Evolutionary conservation across 2,113 vertebrate genomes (phyloP), one percentile per base, ranked within the genome.

Genomic region (Trichechus manatus): DNA sequence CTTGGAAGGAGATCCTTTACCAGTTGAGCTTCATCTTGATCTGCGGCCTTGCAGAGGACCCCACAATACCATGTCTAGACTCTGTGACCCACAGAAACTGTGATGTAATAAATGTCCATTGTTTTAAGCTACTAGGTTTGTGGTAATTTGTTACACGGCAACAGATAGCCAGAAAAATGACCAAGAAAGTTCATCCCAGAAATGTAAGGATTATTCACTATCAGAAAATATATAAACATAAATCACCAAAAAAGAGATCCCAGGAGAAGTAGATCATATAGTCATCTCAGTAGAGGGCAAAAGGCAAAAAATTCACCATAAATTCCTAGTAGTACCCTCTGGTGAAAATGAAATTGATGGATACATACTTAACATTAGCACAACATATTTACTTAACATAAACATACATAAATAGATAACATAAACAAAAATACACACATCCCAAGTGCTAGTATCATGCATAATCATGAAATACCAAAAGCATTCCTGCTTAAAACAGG

Each of bases 121-220:
- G 56, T 33, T 90, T 64, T 86, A 77, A 70, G 50, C 70, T 70
- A 53, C n/a, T 15, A 72, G n/a, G 9, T 89, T 47, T 80, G 75
- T 63, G 22, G 80, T 44, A 86, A 86, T 66, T 77, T 81, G 39
- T 82, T 77, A 84, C 5, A 33, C 0, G 47, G 63, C 17, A 64
- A 90, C 17, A 87, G 33, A 61, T 61, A 88, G 87, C 70, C 88
- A 89, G 75, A 61, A 68, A 13, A 84, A 61, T 31, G 4, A 74
- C 14, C 68, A 96, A 90, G 19, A 96, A 85, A 68, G 72, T 42
- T 77, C 29, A 94, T 59, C 93, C 91, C 33, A 74, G 47, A 93
- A 91, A 84, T 68, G 8, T 61, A 84, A 77, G 27, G 19, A 84
- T 44, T 44, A 91, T 84, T 87, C 56, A 44, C 39, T 92, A 47